Base-by-base conservation (phyloP, 2,797 vertebrate species). In the Numenius phaeopus region DNA sequence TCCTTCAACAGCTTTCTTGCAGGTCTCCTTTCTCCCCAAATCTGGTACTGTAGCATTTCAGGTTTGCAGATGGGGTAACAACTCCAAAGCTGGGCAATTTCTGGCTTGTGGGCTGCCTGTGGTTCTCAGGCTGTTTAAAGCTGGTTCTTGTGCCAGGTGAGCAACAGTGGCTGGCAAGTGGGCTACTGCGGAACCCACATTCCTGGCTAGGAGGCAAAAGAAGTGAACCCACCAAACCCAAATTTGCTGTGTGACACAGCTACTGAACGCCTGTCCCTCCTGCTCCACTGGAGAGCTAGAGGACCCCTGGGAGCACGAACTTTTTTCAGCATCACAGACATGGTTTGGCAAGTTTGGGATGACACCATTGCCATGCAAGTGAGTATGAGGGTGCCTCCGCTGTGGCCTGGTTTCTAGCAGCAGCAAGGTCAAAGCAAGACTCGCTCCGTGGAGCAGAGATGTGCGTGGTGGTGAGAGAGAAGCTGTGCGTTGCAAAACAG, bases 401-500 rank as follows among this genome's bases (percentile, higher is more conserved):
- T 75, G 30, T 37, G 22, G 26, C 26, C 46, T 62, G 23, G 11
- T 82, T 93, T 66, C 39, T 77, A 20, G 30, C 55, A 55, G 55
- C 15, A 61, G 12, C 27, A 69, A 69, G 32, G 14, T 40, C 71
- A 94, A 81, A 85, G 27, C 24, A 49, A 32, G 55, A 5, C 49
- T 32, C 20, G 16, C 11, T 78, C 27, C 1, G 0, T 0, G 3
- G 46, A 81, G 19, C 30, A 58, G 44, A 62, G 24, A 4, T 18
- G 21, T 40, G 11, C 1, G 1, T 14, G 14, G 18, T 50, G 16
- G 20, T 79, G 40, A 58, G 16, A 72, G 23, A 66, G 69, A 57
- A 88, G 69, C 0, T 0, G 2, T 37, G 13, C 18, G 27, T 65
- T 87, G 62, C 39, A 69, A 65, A 84, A 89, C 14, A 29, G n/a